Evolutionary conservation across 2,113 vertebrate genomes (phyloP), one percentile per base, ranked within the genome.

Genomic region (Cynoglossus semilaevis): DNA sequence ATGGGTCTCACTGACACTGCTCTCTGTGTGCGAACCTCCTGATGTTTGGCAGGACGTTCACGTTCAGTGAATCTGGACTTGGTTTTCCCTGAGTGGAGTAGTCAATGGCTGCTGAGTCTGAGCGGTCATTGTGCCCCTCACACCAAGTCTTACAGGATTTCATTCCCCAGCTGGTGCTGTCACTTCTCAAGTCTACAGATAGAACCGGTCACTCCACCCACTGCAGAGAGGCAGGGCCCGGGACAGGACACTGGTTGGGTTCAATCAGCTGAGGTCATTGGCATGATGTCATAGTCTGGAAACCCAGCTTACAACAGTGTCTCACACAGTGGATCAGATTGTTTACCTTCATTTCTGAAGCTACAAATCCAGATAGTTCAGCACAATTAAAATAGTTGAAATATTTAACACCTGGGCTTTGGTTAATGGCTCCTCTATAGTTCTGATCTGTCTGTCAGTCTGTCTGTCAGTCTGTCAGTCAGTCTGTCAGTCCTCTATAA

Each of bases 81-180:
- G 14, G 50, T 61, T 51, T 72, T 60, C 40, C 9, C 63, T 2
- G 48, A 54, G 58, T 44, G 34, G 63, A 65, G 55, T 52, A 49
- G 61, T 53, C n/a, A n/a, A n/a, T 18, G 51, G 17, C 22, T n/a
- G 52, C 29, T 68, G 72, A 69, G 58, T 70, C 63, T 18, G 58
- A 70, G 68, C 59, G 16, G 54, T 22, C 29, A 19, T 34, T 38
- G 19, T 12, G 9, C 76, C 87, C 71, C 71, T 65, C 82, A 58
- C 44, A 80, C 76, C 66, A 41, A 69, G 72, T 89, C 90, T 88
- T 88, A 87, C 77, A 76, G 87, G 87, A 85, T 86, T 73, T 89
- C 88, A 90, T 64, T 71, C 17, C 70, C 79, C 94, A 95, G 93
- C 94, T 97, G 94, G 90, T 85, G 70, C 92, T 93, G 94, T 94